Evolutionary conservation across 2,113 vertebrate species (phyloP), one percentile per base, ranked within the genome.

Genomic region (Dolichallabes microphthalmus): DNA sequence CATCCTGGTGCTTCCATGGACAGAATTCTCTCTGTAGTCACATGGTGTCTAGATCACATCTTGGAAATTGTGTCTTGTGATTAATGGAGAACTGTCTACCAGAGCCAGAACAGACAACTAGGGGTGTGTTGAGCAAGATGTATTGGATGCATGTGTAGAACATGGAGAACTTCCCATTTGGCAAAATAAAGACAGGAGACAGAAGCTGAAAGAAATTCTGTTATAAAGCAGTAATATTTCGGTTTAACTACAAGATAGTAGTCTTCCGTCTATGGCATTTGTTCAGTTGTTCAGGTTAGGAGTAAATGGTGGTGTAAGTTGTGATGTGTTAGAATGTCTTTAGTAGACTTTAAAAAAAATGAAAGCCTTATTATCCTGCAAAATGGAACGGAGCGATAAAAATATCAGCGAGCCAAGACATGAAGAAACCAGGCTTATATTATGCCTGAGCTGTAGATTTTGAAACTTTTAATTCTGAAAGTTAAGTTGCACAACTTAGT

Each of bases 1-100:
- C 22, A 19, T 86, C 57, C 74, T 66, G 45, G 83, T 86, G 81
- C 60, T 81, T 66, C 20, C 50, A 88, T 15, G 6, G 66, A n/a
- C 22, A 22, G n/a, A 1, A 77, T 60, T 60, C 10, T 1, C 68
- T 85, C 39, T 73, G n/a, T 55, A 55, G 35, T 82, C 79, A 81
- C 35, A 69, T 71, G 52, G 52, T 50, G 45, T 45, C 45, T 45
- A 68, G 50, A 14, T 32, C 39, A 55, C 50, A 55, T 57, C 50
- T 55, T 76, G 61, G 25, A 78, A 60, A 64, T 63, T 22, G 32
- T 82, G 45, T 5, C 17, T 63, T 63, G 53, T 78, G 73, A 83
- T 78, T 53, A 71, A 79, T 71, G 68, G 30, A 83, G 58, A 45
- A 25, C 32, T n/a, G 6, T 63, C 17, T 79, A 52, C 13, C 30